These are phyloP conservation scores for Ctenochaetus hawaiiensis DNA, from an alignment of 2,797 vertebrate species.

Conservation along the genomic window DNA sequence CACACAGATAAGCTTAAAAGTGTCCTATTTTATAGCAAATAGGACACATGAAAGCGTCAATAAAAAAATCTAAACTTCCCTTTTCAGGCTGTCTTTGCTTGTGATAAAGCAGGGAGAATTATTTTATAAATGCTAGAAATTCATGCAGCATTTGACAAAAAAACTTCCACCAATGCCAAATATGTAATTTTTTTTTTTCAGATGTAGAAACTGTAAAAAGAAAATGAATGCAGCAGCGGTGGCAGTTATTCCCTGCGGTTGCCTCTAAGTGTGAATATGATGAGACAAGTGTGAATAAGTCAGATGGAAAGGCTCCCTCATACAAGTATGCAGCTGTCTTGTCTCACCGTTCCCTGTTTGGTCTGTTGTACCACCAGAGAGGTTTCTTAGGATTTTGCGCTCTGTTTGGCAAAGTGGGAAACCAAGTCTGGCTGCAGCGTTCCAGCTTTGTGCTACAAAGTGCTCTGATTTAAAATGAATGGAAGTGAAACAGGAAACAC, in stretches of 20 bases:
- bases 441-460: constrained; percentile 66
- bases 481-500: constrained; percentile 48
- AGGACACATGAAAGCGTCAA: background rate
- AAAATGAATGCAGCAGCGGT: constrained; percentile 28
- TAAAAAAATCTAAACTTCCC: background rate
- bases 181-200: background rate
- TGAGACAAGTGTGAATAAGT: constrained; percentile 72
- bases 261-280: constrained; percentile 67
- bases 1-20: background rate
- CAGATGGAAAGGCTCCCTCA: constrained; percentile 58
- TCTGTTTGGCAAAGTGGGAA: constrained; percentile 82
- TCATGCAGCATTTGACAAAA: background rate
- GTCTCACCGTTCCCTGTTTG: constrained; percentile 45
- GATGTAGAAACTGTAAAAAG: constrained; percentile 35
- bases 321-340: constrained; percentile 61
- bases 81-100: background rate
- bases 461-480: constrained; percentile 78
- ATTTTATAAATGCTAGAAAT: constrained; percentile 2
- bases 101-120: background rate
- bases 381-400: constrained; percentile 74
- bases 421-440: constrained; percentile 45
- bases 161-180: constrained; percentile 6
- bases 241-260: constrained; percentile 49
- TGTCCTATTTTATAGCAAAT: background rate
- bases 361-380: constrained; percentile 37